phyloP scores from a whole-genome alignment of 2,888 invertebrate species.

The Meganola albula region DNA sequence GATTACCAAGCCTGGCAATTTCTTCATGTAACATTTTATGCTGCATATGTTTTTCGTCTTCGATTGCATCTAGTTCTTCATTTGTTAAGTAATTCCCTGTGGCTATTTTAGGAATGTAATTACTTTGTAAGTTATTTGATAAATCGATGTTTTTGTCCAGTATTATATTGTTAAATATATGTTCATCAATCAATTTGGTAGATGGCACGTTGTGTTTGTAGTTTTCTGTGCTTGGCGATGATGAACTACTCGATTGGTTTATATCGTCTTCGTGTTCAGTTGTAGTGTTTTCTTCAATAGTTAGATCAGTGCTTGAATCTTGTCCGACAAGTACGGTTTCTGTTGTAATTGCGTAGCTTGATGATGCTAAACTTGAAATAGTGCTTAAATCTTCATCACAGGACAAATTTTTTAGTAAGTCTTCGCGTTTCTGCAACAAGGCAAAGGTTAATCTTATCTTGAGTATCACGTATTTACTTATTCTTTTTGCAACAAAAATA shows the following conservation, averaged over 20 bases:
- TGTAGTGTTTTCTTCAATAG: slow-evolving; percentile 43
- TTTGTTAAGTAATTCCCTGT: slow-evolving; percentile 42
- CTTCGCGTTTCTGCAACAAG: slow-evolving; percentile 77
- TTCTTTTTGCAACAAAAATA: too few species aligned
- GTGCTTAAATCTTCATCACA: slow-evolving; percentile 70
- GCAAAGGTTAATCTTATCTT: slow-evolving; percentile 2
- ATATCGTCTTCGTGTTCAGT: slow-evolving; percentile 47
- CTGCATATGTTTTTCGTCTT: slow-evolving; percentile 59
- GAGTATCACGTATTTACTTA: background rate
- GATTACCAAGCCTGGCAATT: slow-evolving; percentile 59
- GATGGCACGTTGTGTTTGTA: slow-evolving; percentile 21
- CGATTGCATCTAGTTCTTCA: slow-evolving; percentile 51
- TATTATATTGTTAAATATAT: slow-evolving; percentile 31
- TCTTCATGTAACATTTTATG: slow-evolving; percentile 67
- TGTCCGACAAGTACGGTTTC: slow-evolving; percentile 43
- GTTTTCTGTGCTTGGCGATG: slow-evolving; percentile 29
- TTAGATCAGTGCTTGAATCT: slow-evolving; percentile 43
- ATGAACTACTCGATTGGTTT: slow-evolving; percentile 35
- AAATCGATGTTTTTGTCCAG: slow-evolving; percentile 43
- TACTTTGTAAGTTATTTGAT: slow-evolving; percentile 53
- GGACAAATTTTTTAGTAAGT: slow-evolving; percentile 77
- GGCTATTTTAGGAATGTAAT: slow-evolving; percentile 51
- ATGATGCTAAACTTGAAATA: slow-evolving; percentile 31
- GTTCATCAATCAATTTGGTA: slow-evolving; percentile 18
- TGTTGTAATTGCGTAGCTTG: slow-evolving; percentile 28